Conservation (phyloP, 1,140 invertebrate genomes). For the Drosophila ironensis region DNA sequence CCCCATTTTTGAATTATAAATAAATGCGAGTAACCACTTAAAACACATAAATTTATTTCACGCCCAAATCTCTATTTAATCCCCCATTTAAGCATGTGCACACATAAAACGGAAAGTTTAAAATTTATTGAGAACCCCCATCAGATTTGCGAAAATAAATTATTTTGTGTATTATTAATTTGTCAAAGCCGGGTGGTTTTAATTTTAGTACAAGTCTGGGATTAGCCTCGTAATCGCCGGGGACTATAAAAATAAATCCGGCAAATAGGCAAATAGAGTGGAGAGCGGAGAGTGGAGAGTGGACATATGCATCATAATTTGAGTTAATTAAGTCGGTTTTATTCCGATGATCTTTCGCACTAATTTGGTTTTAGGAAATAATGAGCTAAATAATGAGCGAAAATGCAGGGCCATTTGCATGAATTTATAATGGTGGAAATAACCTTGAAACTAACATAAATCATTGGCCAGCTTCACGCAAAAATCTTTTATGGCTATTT, state of each 20-base stretch:
- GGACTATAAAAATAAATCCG: constrained; percentile 30
- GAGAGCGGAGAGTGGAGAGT: background rate
- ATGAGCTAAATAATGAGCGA: constrained; percentile 28
- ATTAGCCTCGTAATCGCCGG: constrained; percentile 15
- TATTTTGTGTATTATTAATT: background rate
- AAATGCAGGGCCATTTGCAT: constrained; percentile 27
- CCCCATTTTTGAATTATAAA: no score
- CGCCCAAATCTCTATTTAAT: no score
- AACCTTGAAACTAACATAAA: constrained; percentile 37
- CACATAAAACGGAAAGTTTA: background rate
- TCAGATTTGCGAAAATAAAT: background rate
- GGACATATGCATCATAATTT: constrained; percentile 31
- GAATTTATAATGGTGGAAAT: constrained; percentile 36
- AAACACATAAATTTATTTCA: no score
- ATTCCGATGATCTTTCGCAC: constrained; percentile 27
- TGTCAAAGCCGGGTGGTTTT: background rate
- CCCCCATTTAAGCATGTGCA: no score
- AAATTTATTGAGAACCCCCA: background rate
- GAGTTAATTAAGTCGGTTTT: constrained; percentile 27
- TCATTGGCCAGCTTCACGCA: constrained; percentile 34
- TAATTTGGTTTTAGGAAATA: constrained; percentile 29
- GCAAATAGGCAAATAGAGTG: background rate
- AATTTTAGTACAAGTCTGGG: constrained; percentile 24
- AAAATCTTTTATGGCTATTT: constrained; percentile 32
- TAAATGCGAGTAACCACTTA: no score